Evolutionary conservation across 2,113 vertebrate species (phyloP).

Genomic region (Phoxinus phoxinus): DNA sequence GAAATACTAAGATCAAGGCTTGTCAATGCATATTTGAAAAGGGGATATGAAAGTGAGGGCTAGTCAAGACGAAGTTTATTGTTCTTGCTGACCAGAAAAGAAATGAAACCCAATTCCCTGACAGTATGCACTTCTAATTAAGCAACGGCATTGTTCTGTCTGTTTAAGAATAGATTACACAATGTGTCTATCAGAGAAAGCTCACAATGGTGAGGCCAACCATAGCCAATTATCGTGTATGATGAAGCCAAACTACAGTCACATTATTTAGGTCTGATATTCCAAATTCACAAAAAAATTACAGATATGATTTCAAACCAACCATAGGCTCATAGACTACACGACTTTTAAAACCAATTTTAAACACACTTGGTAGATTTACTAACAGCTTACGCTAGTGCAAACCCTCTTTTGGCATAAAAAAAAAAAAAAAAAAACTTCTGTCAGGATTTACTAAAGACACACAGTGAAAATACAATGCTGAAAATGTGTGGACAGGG

Average conservation of each 20-base stretch:
- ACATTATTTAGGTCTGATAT: not conserved
- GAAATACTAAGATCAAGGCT: slow-evolving; percentile 43
- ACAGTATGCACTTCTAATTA: not conserved
- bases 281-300: too few species aligned
- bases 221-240: not conserved
- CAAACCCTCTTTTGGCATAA: too few species aligned
- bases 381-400: too few species aligned
- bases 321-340: too few species aligned
- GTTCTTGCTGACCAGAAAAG: not conserved
- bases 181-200: not conserved
- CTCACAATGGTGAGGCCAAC: not conserved
- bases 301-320: too few species aligned
- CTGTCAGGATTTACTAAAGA: too few species aligned
- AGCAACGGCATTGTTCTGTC: not conserved
- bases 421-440: too few species aligned
- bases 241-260: not conserved
- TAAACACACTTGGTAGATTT: too few species aligned
- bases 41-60: slow-evolving; percentile 20
- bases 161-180: not conserved
- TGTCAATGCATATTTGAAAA: slow-evolving; percentile 36
- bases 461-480: too few species aligned
- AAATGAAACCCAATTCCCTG: not conserved
- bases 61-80: not conserved
- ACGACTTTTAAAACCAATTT: too few species aligned
- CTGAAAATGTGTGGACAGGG: too few species aligned